These are phyloP conservation scores for Apotomis capreana DNA, from an alignment of 2,888 invertebrate genomes.

Conservation along the genomic window DNA sequence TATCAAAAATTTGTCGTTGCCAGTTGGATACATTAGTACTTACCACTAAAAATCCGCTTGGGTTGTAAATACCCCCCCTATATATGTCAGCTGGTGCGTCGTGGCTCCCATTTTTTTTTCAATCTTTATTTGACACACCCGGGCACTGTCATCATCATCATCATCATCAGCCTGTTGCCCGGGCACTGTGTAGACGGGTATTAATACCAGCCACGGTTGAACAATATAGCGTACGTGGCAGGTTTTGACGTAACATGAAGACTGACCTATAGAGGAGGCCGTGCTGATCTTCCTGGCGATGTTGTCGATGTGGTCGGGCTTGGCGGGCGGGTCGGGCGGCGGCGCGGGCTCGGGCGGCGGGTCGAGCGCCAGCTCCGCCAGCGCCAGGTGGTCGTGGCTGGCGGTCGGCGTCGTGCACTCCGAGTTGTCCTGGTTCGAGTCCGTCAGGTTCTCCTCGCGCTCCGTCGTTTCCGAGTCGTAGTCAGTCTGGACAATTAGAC, in stretches of 20 bases:
- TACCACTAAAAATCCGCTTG: no score
- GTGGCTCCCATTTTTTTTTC: no score
- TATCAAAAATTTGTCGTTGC: no score
- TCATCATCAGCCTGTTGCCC: no score
- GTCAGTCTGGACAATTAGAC: conserved; percentile 63
- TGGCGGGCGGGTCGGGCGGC: conserved; percentile 42
- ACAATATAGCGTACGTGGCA: no score
- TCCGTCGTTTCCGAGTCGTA: conserved; percentile 81
- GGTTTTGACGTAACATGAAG: background rate
- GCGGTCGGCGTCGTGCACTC: conserved; percentile 82
- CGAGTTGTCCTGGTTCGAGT: conserved; percentile 81
- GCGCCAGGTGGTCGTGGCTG: conserved; percentile 75
- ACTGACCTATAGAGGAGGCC: conserved; percentile 73
- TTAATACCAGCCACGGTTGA: no score
- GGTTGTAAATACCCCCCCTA: no score
- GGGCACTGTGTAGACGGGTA: no score
- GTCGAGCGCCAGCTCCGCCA: conserved; percentile 69
- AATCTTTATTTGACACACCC: no score
- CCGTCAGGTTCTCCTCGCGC: conserved; percentile 79
- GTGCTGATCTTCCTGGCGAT: conserved; percentile 74
- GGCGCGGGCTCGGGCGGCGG: conserved; percentile 45
- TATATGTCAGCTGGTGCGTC: no score
- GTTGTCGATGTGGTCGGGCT: conserved; percentile 51
- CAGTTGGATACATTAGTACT: no score
- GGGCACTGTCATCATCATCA: no score